phyloP scores from a whole-genome alignment of 2,797 vertebrate species.

The Huso huso region DNA sequence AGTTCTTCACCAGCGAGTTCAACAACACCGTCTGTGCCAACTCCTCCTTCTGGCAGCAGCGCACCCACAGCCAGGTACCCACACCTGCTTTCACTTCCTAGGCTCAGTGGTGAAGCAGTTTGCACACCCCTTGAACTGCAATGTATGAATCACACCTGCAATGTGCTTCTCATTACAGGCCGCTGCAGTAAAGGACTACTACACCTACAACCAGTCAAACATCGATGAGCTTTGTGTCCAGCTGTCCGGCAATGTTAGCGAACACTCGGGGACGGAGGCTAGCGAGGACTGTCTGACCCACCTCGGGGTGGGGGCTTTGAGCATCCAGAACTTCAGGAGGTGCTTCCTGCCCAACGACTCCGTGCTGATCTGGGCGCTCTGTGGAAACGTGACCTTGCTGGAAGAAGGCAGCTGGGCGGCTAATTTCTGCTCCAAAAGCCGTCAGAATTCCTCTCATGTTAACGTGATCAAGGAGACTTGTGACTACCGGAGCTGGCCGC shows the following conservation, averaged over 20 bases:
- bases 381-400: conserved; percentile 43
- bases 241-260: conserved; percentile 35
- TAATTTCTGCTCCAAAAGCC: conserved; percentile 50
- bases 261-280: conserved; percentile 24
- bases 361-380: conserved; percentile 55
- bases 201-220: conserved; percentile 56
- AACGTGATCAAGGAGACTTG: conserved; percentile 42
- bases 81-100: too few relatives aligned
- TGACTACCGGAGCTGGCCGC: conserved; percentile 53
- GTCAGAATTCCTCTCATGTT: conserved; percentile 35
- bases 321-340: conserved; percentile 62
- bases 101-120: too few relatives aligned
- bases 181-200: conserved; percentile 46
- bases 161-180: conserved; percentile 33
- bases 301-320: conserved; percentile 54
- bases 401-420: conserved; percentile 57
- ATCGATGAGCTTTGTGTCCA: conserved; percentile 68
- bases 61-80: conserved; percentile 53
- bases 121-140: too few relatives aligned
- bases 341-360: conserved; percentile 75
- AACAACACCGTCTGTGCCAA: conserved; percentile 76
- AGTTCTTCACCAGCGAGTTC: conserved; percentile 74
- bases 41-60: conserved; percentile 66
- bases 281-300: conserved; percentile 54
- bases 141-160: too few relatives aligned